These are phyloP conservation scores for Aegithalos caudatus DNA, from an alignment of 2,113 vertebrate species.

Conservation along the genomic window DNA sequence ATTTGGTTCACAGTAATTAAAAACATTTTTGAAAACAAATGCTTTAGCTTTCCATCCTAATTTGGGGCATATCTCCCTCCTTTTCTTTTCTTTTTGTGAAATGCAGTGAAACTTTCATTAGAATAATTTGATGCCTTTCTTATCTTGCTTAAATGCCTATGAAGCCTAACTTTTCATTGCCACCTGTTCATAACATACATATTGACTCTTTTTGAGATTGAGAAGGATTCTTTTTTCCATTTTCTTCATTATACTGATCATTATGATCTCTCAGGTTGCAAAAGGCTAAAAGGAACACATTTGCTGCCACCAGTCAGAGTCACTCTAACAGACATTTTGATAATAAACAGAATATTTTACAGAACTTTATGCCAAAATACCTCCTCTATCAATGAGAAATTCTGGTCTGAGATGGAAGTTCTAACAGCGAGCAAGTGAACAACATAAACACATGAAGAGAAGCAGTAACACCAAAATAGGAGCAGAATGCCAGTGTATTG, in stretches of 20 bases:
- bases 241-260: background rate
- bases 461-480: background rate
- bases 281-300: background rate
- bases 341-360: background rate
- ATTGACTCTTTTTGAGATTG: background rate
- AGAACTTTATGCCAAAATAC: background rate
- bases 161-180: background rate
- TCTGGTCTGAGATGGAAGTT: background rate
- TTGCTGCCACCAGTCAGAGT: background rate
- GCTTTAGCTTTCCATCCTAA: background rate
- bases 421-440: background rate
- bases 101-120: background rate
- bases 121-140: background rate
- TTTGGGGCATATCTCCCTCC: background rate
- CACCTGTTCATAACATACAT: background rate
- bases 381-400: background rate
- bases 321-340: background rate
- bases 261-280: background rate
- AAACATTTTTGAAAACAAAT: slow-evolving; percentile 39
- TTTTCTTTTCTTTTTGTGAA: background rate
- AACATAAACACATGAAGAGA: background rate
- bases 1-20: slow-evolving; percentile 39
- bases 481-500: background rate
- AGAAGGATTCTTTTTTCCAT: background rate
- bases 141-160: background rate